Evolutionary conservation across 2,113 vertebrate genomes (phyloP).

Genomic region (Cricetomys ansorgei): DNA sequence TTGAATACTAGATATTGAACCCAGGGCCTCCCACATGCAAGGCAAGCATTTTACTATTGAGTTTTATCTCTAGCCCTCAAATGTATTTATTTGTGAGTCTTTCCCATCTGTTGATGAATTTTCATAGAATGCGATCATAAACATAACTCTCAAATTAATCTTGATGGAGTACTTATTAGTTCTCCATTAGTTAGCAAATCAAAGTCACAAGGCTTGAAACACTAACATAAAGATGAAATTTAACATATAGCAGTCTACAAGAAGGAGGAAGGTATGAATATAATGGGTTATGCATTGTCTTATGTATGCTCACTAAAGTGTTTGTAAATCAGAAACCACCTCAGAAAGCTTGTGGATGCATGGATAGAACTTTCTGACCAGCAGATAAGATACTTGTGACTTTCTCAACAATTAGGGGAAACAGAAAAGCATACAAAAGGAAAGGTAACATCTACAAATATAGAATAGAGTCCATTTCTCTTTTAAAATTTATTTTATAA

Average conservation of each 20-base stretch:
- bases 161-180: not conserved
- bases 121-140: not conserved
- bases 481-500: not conserved
- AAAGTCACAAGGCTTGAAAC: not conserved
- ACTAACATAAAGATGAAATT: not conserved
- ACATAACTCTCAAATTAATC: not conserved
- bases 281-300: not conserved
- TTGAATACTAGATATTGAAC: not conserved
- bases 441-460: not conserved
- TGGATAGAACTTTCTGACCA: not conserved
- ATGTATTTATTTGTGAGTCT: not conserved
- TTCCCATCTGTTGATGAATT: not conserved
- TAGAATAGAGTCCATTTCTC: not conserved
- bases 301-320: not conserved
- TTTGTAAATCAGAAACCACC: not conserved
- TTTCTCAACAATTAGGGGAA: not conserved
- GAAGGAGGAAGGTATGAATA: not conserved
- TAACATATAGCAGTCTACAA: not conserved
- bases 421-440: not conserved
- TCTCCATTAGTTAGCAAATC: too few species aligned
- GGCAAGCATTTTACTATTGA: not conserved
- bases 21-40: not conserved
- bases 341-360: not conserved
- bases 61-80: not conserved
- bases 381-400: not conserved